Evolutionary conservation across 2,113 vertebrate species (phyloP).

Genomic region (Ploceus nigricollis): DNA sequence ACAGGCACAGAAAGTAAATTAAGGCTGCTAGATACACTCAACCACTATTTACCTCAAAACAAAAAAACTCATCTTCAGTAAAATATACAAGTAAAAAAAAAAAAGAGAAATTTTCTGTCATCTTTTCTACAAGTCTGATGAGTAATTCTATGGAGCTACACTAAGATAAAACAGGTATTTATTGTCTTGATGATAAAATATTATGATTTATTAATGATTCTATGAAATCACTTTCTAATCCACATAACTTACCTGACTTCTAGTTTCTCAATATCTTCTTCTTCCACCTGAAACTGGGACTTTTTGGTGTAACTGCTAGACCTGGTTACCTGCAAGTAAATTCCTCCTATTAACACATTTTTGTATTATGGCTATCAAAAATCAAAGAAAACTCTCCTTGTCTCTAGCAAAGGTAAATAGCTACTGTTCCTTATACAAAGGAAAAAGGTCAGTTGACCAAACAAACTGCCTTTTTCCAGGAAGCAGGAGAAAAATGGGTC

Average conservation of each 20-base stretch:
- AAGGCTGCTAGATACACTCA: not conserved
- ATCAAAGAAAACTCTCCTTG: not conserved
- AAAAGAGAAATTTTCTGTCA: not conserved
- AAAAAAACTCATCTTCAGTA: not conserved
- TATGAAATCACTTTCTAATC: not conserved
- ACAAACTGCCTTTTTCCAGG: not conserved
- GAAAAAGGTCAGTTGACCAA: not conserved
- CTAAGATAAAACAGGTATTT: not conserved
- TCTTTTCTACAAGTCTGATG: not conserved
- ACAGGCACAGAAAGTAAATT: not conserved
- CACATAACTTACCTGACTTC: constrained; percentile 87
- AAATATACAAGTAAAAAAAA: not conserved
- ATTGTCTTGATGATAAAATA: not conserved
- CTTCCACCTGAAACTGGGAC: constrained; percentile 94
- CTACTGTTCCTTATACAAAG: not conserved
- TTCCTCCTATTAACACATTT: not conserved
- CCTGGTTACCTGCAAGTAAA: constrained; percentile 85
- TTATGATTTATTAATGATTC: not conserved
- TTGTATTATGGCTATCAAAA: not conserved
- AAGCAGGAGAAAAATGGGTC: not conserved
- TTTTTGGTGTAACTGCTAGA: constrained; percentile 94
- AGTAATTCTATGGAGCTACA: not conserved
- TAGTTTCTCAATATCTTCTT: constrained; percentile 97
- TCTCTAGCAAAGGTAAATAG: not conserved
- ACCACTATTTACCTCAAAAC: not conserved